These are phyloP conservation scores for Apis dorsata DNA, from an alignment of 1,140 invertebrate species.

Conservation along the genomic window DNA sequence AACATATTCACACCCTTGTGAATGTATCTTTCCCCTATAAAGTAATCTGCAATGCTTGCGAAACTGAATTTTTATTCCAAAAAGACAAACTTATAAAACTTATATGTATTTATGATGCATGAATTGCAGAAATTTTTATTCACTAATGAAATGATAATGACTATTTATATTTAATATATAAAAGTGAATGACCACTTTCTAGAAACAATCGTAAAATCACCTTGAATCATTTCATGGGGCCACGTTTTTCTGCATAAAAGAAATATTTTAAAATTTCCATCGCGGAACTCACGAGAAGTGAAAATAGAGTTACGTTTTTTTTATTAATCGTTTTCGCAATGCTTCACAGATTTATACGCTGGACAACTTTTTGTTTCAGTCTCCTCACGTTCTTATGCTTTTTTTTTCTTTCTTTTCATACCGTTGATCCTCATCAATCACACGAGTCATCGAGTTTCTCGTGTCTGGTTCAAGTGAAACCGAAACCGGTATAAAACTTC, in stretches of 20 bases:
- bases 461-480: slow-evolving; percentile 50
- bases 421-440: slow-evolving; percentile 4
- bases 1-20: too few species aligned
- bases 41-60: too few species aligned
- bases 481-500: slow-evolving; percentile 57
- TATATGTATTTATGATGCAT: not conserved
- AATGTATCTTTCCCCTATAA: too few species aligned
- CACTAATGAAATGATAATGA: slow-evolving; percentile 41
- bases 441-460: slow-evolving; percentile 45
- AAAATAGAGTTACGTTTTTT: not conserved
- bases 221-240: not conserved
- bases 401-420: not conserved
- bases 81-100: not conserved
- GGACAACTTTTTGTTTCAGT: not conserved
- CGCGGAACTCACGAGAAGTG: too few species aligned
- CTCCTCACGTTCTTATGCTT: not conserved
- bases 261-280: not conserved
- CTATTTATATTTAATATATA: slow-evolving; percentile 33
- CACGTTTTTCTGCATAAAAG: not conserved
- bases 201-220: slow-evolving; percentile 59
- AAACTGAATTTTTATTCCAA: too few species aligned
- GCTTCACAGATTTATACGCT: not conserved
- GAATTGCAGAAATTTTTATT: slow-evolving; percentile 19
- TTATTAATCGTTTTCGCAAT: not conserved
- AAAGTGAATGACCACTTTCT: slow-evolving; percentile 59